Percentiles rank a stretch among this genome's conserved stretches.
These are phyloP conservation scores for Corythornis cristatus DNA, from an alignment of 2,113 vertebrate species.

Conservation along the genomic window DNA sequence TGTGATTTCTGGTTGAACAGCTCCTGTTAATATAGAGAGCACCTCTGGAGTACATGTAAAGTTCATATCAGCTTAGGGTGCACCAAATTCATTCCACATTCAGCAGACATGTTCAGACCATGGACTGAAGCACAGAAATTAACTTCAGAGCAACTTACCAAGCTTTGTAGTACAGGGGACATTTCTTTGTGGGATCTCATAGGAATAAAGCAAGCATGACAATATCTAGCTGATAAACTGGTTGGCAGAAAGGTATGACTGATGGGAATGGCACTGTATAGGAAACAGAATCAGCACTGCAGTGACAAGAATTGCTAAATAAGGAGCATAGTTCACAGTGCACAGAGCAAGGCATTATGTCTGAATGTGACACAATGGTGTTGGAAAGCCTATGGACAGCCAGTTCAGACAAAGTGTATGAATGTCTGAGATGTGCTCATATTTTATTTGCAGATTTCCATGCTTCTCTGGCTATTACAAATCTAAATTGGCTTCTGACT, in stretches of 20 bases:
- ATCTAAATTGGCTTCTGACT: conserved; percentile 44
- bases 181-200: neutral
- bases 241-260: neutral
- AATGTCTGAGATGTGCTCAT: conserved; percentile 8
- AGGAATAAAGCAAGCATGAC: neutral
- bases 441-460: conserved; percentile 37
- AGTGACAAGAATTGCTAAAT: neutral
- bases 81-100: neutral
- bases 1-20: neutral
- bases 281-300: neutral
- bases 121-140: neutral
- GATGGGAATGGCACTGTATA: neutral
- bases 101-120: neutral
- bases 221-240: neutral
- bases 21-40: neutral
- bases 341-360: neutral
- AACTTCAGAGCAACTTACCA: neutral
- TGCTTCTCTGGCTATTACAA: conserved; percentile 41
- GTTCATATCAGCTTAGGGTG: neutral
- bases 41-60: neutral
- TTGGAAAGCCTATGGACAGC: neutral
- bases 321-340: neutral
- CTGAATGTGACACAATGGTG: neutral
- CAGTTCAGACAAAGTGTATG: neutral
- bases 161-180: neutral